Evolutionary conservation across 2,113 vertebrate genomes (phyloP).

Genomic region (Melanocharis versteri): DNA sequence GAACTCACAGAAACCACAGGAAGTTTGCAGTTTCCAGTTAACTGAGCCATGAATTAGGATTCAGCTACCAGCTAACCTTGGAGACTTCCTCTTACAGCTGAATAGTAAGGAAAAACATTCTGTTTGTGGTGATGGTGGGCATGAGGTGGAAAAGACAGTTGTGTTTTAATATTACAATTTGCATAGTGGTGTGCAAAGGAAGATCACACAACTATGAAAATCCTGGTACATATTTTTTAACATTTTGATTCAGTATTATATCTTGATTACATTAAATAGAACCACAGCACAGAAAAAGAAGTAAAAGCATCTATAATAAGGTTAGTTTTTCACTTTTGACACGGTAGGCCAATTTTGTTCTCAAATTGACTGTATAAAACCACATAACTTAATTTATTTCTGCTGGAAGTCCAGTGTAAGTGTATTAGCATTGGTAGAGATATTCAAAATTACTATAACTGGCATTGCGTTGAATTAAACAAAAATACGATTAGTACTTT

Average conservation of each 20-base stretch:
- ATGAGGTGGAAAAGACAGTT: background rate
- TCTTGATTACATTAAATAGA: background rate
- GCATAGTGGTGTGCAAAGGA: background rate
- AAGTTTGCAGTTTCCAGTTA: slow-evolving; percentile 30
- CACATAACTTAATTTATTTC: background rate
- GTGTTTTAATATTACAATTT: background rate
- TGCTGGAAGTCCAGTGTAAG: background rate
- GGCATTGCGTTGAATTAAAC: background rate
- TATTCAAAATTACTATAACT: background rate
- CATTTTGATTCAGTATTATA: background rate
- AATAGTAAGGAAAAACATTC: background rate
- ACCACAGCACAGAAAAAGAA: background rate
- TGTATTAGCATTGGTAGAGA: background rate
- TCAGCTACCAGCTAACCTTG: background rate
- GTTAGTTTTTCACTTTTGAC: background rate
- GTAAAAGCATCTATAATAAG: background rate
- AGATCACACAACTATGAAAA: background rate
- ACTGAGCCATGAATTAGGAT: background rate
- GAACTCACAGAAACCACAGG: background rate
- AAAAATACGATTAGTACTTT: background rate
- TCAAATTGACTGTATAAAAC: background rate
- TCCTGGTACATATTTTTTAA: background rate
- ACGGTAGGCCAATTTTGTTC: background rate
- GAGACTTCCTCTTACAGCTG: background rate
- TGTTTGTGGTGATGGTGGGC: background rate